Conservation (phyloP, 2,888 invertebrate species). For the Dione juno region DNA sequence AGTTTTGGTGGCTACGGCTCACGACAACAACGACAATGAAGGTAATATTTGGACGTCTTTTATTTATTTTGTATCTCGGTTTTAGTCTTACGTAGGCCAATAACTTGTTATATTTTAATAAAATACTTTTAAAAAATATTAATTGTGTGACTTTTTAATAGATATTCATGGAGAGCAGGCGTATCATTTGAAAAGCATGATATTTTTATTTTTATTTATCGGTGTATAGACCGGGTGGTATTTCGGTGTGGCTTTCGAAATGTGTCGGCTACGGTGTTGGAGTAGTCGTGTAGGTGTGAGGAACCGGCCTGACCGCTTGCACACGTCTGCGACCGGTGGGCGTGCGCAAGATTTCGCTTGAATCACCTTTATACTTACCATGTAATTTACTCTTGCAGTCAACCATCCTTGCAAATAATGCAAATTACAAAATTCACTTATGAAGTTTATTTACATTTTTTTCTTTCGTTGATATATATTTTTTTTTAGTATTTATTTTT, state of each 20-base stretch:
- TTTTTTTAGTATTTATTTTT: neutral
- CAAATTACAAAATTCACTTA: neutral
- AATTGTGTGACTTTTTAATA: neutral
- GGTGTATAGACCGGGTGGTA: conserved; percentile 36
- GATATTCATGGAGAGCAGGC: neutral
- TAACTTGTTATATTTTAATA: neutral
- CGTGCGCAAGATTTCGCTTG: conserved; percentile 48
- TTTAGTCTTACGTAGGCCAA: conserved; percentile 1
- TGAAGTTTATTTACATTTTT: neutral
- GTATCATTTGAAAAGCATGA: neutral
- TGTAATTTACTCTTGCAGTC: conserved; percentile 27
- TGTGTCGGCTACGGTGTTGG: conserved; percentile 48
- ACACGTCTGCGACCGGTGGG: conserved; percentile 49
- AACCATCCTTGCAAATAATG: neutral
- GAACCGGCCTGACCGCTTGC: conserved; percentile 67
- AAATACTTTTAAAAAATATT: neutral
- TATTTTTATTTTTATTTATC: conserved; percentile 24
- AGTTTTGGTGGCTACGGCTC: conserved; percentile 78
- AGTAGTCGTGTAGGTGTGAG: conserved; percentile 69
- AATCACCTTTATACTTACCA: conserved; percentile 38
- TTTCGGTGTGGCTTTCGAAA: conserved; percentile 43
- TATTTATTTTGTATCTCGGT: conserved; percentile 49
- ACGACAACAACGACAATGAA: conserved; percentile 81
- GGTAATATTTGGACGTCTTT: conserved; percentile 60
- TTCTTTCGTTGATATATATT: neutral